Base-by-base conservation (phyloP, 2,113 vertebrate genomes). In the Pluvialis apricaria region DNA sequence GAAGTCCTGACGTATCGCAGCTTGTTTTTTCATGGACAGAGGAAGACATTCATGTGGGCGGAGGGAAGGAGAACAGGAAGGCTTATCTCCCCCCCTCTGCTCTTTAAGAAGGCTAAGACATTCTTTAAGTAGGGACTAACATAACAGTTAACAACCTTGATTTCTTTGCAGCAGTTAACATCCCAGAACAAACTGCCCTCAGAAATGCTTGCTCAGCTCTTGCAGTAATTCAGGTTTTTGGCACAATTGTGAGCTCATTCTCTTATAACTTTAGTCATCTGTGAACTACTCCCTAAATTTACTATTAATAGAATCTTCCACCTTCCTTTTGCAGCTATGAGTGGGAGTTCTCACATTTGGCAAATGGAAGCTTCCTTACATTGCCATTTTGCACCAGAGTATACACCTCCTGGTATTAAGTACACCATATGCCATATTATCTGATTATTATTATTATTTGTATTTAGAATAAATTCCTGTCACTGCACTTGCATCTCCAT, bases 61-160 rank as follows among this genome's bases (percentile, higher is more conserved):
- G 93, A 92, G 34, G 62, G 42, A 92, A 61, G 36, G 45, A 61
- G 47, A 95, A 82, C 66, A 91, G 95, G 73, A 96, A 94, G 87
- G 94, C 94, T 96, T 91, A 94, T 86, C 84, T 80, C 36, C 34
- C 58, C 51, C 36, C 52, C 45, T 38, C 25, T 70, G 42, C 78
- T 82, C 89, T 87, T 94, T 91, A 95, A 93, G 93, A 73, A 90
- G 92, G 58, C 82, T 95, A 93, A 96, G 90, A 93, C 92, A 95
- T 93, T 96, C 82, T 91, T 92, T 91, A 87, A 93, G 95, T 80
- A 90, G 84, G 62, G 70, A 90, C 95, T 94, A 96, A 91, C 81
- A 49, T 58, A 94, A 71, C 72, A 89, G 84, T 65, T 96, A 92
- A 92, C 87, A 94, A 82, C 86, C 89, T 57, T 36, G 54, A 73